Evolutionary conservation across 2,888 invertebrate genomes (phyloP), one percentile per base, ranked within the genome.

Genomic region (Nycteola revayana): DNA sequence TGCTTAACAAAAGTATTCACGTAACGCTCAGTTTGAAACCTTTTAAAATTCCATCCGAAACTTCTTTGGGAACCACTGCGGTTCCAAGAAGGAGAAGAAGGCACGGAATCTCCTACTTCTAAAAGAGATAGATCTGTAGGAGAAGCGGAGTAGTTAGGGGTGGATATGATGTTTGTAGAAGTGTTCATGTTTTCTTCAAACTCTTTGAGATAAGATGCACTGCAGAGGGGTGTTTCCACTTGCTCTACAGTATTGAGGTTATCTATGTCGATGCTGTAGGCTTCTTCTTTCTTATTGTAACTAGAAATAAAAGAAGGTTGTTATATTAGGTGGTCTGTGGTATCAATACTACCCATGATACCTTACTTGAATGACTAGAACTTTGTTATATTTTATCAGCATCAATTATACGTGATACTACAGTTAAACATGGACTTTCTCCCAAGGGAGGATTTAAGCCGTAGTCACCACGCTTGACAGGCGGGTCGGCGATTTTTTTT

Each of bases 211-310:
- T 93, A 91, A 44, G 92, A 91, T 0, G 96, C 95, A 52, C 95
- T 95, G 76, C 95, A 96, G 1, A 95, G 89, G 0, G 96, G 96
- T 0, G 94, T 94, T 14, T 90, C 90, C 0, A 93, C 90, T 53
- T 92, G 91, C 49, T 91, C 91, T 0, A 93, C 92, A 9, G 89
- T 87, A 66, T 94, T 90, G 28, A 95, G 90, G 34, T 91, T 82
- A 7, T 91, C 90, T 21, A 90, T 86, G 55, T 94, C 92, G 1
- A 94, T 91, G 1, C 81, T 65, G 65, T 92, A 93, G 7, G 88
- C 77, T 40, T 90, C 90, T 0, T 87, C 65, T 31, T 90, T 87
- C 47, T 91, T 90, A 39, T 89, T 90, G 65, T 92, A 92, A 35
- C 89, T 91, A 66, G 9, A 21, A 21, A 21, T n/a, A 21, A 7